Base-by-base conservation (phyloP, 37 sponge, comb jelly and placozoan genomes). In the Aplysina aerophoba region DNA sequence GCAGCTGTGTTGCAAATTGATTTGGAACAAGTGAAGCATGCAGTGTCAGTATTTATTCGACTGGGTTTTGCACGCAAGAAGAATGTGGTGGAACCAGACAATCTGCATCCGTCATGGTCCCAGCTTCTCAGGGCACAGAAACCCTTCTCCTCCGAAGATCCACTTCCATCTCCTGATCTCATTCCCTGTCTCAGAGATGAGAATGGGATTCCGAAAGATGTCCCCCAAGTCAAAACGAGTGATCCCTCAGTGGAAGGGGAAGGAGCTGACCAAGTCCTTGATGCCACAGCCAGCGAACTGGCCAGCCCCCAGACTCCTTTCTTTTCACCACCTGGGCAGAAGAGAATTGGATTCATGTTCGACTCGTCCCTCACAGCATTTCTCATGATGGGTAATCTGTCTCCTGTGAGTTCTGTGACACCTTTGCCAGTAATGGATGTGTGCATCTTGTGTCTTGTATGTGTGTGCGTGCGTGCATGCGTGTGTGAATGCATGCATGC, bases 341-440 rank as follows among this genome's bases (percentile, higher is more conserved):
- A 91, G 85, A 89, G 97, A 34, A 88, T 99, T 59, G 99, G 88
- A 0, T 99, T 99, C 55, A 85, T 99, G 56, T 99, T 97, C 88
- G 99, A 99, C 81, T 96, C 99, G 55, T 88, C 99, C 20, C 88
- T 99, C 50, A 99, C 99, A 75, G 99, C 99, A 54, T 99, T 95
- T 80, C 92, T 99, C 24, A 99, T 99, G 99, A 99, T 99, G 99
- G 99, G 99, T 13, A 99, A 99, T 83, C 89, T 99, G 14, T 97
- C 99, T 31, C 94, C 95, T 11, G 96, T 96, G 55, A 72, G 91
- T 80, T 8, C 3, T 44, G 8, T 44, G 50, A 11, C 50, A 44
- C 50, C 11, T n/a, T n/a, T n/a, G n/a, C n/a, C n/a, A n/a, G n/a
- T n/a, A n/a, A n/a, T n/a, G n/a, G n/a, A n/a, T n/a, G n/a, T 39